Percentiles rank a stretch among this genome's conserved stretches.
Evolutionary conservation across 2,888 invertebrate genomes (phyloP).

Genomic region (Limenitis camilla): DNA sequence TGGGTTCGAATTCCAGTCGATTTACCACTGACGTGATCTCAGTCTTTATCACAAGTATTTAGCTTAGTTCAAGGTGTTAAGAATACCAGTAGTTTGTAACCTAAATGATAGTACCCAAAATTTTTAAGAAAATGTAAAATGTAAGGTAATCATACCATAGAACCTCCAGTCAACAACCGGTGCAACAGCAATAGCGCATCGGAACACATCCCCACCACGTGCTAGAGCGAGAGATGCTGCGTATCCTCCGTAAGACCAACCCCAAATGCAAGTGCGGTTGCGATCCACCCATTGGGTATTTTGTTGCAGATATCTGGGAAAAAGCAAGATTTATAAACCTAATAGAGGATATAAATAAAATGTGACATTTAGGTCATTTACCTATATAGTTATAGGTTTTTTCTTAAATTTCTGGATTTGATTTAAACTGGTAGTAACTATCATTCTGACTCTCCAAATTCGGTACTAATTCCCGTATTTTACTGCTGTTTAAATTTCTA

Average conservation of each 20-base stretch:
- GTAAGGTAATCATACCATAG: constrained; percentile 80
- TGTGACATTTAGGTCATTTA: too few species aligned
- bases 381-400: neutral
- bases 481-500: too few species aligned
- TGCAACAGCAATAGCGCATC: constrained; percentile 95
- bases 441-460: too few species aligned
- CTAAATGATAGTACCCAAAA: neutral
- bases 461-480: too few species aligned
- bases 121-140: neutral
- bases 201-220: constrained; percentile 84
- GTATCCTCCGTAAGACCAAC: constrained; percentile 99
- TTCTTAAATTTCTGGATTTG: neutral
- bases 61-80: too few species aligned
- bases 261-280: constrained; percentile 93
- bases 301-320: constrained; percentile 77
- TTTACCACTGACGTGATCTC: too few species aligned
- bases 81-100: neutral
- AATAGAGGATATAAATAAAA: too few species aligned
- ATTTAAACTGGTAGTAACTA: too few species aligned
- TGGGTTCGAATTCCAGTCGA: too few species aligned
- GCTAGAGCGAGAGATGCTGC: constrained; percentile 91
- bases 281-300: constrained; percentile 83
- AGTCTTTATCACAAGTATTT: too few species aligned
- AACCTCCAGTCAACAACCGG: constrained; percentile 97
- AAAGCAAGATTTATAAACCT: neutral